Evolutionary conservation across 2,888 invertebrate genomes (phyloP), one percentile per base, ranked within the genome.

Genomic region (Agriopis marginaria): DNA sequence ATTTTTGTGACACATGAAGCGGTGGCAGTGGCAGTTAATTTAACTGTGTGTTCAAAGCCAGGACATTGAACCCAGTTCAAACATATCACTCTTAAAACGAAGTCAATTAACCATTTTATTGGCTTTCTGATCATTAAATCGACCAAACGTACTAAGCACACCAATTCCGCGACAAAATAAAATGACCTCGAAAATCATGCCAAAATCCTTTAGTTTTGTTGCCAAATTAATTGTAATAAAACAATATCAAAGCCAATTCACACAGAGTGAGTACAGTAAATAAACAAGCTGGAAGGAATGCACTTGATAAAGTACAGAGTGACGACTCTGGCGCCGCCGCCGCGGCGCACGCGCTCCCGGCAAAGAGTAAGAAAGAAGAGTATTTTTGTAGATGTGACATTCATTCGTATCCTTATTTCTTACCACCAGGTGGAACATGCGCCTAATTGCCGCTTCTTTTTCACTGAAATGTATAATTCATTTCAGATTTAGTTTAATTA

Each of bases 251-350:
- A 76, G 58, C 60, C 58, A n/a, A 71, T 63, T 73, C 32, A 66
- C 67, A 54, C 56, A 39, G 56, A 75, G 66, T 76, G 73, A 73
- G 59, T 39, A 63, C 53, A 55, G 70, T 67, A 70, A 73, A 77
- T 72, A 69, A 72, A 67, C 69, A 70, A 66, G 70, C 77, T 70
- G 70, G 58, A 60, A 68, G 47, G 74, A 78, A 70, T 70, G 70
- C 68, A 70, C 74, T 54, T 61, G 73, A 77, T 78, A 76, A 66
- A 63, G 73, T 71, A 67, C 63, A 51, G 45, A 69, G 68, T 71
- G 67, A 71, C 71, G 69, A 55, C 68, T 40, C 63, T 42, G 55
- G 17, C 69, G 69, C 65, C 69, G 3, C 32, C 32, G 32, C 32
- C 32, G 69, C 69, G 53, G 62, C 63, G 69, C 76, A 71, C 54